Percentiles rank a stretch among this genome's conserved stretches.
Conservation (phyloP, 64 coral and sea anemone species). For the Stichodactyla helianthus region DNA sequence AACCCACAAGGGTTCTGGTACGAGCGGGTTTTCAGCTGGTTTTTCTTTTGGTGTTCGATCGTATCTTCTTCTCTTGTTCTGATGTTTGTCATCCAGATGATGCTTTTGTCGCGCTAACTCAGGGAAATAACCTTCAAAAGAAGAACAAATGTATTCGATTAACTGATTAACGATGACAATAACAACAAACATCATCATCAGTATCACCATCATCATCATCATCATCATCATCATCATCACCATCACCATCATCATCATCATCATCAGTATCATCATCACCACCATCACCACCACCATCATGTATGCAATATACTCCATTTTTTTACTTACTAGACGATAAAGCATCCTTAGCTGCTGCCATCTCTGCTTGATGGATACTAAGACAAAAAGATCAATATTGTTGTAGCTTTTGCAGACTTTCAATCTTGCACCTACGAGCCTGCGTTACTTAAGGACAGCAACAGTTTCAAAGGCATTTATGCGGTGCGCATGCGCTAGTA, state of each 20-base stretch:
- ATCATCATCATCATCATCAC: not conserved
- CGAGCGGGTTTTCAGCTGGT: not conserved
- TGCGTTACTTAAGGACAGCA: too few species aligned
- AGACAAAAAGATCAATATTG: not conserved
- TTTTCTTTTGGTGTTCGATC: not conserved
- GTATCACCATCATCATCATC: not conserved
- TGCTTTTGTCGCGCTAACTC: slow-evolving; percentile 82
- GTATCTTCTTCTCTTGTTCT: slow-evolving; percentile 13
- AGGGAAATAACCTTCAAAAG: slow-evolving; percentile 65
- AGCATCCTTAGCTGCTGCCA: slow-evolving; percentile 79
- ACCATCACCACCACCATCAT: not conserved
- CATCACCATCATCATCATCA: not conserved
- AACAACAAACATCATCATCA: not conserved
- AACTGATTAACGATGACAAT: not conserved
- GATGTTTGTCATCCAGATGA: slow-evolving; percentile 69
- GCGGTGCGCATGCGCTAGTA: not conserved
- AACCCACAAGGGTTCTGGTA: slow-evolving; percentile 5
- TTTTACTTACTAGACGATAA: slow-evolving; percentile 61
- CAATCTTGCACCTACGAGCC: too few species aligned
- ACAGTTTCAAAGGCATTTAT: too few species aligned
- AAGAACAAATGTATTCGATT: slow-evolving; percentile 11
- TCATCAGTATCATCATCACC: not conserved
- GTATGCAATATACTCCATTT: too few species aligned
- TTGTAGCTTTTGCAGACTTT: not conserved
- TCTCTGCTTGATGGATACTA: slow-evolving; percentile 84